Conservation (phyloP, 2,888 invertebrate species). For the Drosophila hamatofila region DNA sequence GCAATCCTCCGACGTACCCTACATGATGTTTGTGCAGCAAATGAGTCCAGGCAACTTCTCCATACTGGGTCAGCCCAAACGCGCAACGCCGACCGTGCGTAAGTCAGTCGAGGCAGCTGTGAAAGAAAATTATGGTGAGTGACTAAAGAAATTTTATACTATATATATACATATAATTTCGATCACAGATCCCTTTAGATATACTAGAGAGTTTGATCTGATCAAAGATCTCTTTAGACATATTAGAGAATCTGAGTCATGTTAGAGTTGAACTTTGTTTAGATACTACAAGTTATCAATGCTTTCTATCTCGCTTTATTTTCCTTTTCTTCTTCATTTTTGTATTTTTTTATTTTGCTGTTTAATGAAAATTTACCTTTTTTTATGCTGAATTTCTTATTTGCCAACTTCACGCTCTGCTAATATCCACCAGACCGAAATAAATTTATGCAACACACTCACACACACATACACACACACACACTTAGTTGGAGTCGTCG, state of each 20-base stretch:
- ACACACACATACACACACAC: conserved; percentile 60
- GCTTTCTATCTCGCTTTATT: conserved; percentile 46
- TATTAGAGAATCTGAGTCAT: background rate
- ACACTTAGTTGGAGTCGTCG: conserved; percentile 51
- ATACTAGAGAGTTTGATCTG: no score
- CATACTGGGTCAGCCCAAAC: conserved; percentile 85
- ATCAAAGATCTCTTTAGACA: no score
- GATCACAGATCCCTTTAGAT: background rate
- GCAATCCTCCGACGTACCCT: conserved; percentile 81
- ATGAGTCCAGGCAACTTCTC: conserved; percentile 84
- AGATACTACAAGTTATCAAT: conserved; percentile 20
- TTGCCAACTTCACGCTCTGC: conserved; percentile 85
- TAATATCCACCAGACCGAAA: conserved; percentile 85
- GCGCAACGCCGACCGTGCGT: conserved; percentile 81
- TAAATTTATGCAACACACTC: conserved; percentile 85
- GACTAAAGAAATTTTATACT: background rate
- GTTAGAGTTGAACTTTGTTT: background rate
- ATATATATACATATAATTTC: background rate
- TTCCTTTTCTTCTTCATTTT: conserved; percentile 32
- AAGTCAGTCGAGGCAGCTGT: conserved; percentile 84
- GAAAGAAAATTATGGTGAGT: conserved; percentile 86
- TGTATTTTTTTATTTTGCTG: conserved; percentile 53
- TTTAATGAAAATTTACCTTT: conserved; percentile 76
- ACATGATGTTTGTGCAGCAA: conserved; percentile 85
- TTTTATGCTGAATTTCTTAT: conserved; percentile 80